Evolutionary conservation across 2,888 invertebrate species (phyloP).

Genomic region (Prenolepis imparis): DNA sequence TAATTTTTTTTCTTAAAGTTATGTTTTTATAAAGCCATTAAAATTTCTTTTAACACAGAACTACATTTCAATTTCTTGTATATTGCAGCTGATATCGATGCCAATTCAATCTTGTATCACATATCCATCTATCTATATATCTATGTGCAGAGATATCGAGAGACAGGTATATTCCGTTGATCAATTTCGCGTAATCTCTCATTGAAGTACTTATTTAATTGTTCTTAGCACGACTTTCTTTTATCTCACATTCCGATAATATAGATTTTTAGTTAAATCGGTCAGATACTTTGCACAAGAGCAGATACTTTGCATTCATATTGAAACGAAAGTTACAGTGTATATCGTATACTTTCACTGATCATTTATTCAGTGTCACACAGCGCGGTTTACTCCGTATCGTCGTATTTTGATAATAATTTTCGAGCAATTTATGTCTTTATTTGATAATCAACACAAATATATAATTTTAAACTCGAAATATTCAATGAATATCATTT

Average conservation of each 20-base stretch:
- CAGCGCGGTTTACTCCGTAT: not conserved
- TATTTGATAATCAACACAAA: not conserved
- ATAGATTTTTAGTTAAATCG: constrained; percentile 73
- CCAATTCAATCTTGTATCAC: not conserved
- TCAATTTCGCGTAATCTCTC: not conserved
- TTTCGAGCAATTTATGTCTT: not conserved
- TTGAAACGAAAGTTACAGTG: constrained; percentile 32
- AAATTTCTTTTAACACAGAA: not conserved
- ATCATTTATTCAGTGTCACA: constrained; percentile 37
- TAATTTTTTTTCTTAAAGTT: not conserved
- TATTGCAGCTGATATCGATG: not conserved
- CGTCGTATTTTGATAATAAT: not conserved
- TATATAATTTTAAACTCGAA: not conserved
- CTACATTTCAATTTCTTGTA: not conserved
- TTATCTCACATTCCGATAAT: constrained; percentile 25
- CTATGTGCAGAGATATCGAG: not conserved
- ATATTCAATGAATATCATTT: not conserved
- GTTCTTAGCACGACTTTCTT: constrained; percentile 35
- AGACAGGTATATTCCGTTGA: not conserved
- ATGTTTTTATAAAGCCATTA: not conserved
- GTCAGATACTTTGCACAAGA: constrained; percentile 64
- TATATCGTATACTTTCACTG: constrained; percentile 67
- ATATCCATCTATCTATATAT: not conserved
- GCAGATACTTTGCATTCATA: constrained; percentile 60
- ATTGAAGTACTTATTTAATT: constrained; percentile 48